Evolutionary conservation across 2,797 vertebrate species (phyloP), one percentile per base, ranked within the genome.

Genomic region (Pseudochromis fuscus): DNA sequence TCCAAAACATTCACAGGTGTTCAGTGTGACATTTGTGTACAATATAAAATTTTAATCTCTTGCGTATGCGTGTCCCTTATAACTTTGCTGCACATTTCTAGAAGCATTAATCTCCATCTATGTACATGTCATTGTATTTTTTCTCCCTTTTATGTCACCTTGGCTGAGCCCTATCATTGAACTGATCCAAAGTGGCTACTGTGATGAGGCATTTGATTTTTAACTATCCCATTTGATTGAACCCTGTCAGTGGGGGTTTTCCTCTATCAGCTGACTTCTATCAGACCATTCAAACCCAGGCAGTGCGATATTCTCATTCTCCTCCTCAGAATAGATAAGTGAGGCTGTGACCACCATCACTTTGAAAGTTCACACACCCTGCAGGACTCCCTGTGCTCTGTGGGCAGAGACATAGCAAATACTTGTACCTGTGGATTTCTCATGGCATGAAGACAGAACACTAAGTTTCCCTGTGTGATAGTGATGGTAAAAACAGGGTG

Each of bases 221-320:
- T 77, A 81, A 81, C 60, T 5, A 46, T 87, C 79, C 81, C 45
- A 77, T 85, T 90, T 89, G 70, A 88, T 85, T 86, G 79, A 83
- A 77, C 72, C 63, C 76, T 62, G 79, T 87, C 79, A 79, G 51
- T 50, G 51, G 25, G 1, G 27, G 33, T 64, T 72, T 68, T 66
- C 13, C 6, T 16, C 16, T 81, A 79, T 87, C 87, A 81, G 23
- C 40, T 75, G 45, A 24, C 64, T 82, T 86, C 75, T 77, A 70
- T 90, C 82, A 89, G 83, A 86, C 76, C 59, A 61, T 45, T 56
- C 28, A 45, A 72, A 78, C 67, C 75, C 69, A 48, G 60, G 15
- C 64, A 69, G 16, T 42, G 57, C 59, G 86, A 83, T 50, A 77
- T 79, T 85, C 33, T 73, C 30, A 63, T 84, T 77, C 67, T 68